phyloP scores from a whole-genome alignment of 1,140 invertebrate species.

The Micrasema longulum region DNA sequence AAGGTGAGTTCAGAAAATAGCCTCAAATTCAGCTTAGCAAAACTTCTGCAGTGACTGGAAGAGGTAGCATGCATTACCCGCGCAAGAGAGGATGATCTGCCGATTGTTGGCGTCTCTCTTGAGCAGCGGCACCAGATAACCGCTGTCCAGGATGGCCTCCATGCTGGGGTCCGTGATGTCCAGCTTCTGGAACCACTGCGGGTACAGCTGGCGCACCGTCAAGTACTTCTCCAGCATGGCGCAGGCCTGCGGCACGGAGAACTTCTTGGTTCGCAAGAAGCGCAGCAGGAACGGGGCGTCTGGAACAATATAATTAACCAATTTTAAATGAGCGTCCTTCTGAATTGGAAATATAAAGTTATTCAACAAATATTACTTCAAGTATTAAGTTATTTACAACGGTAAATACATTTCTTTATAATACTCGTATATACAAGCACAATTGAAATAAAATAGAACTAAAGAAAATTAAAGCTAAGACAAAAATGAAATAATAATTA shows the following conservation, averaged over 20 bases:
- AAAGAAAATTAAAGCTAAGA: too few relatives aligned
- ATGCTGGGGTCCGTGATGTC: conserved; percentile 79
- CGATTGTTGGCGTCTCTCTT: conserved; percentile 80
- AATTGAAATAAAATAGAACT: too few relatives aligned
- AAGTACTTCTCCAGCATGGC: conserved; percentile 88
- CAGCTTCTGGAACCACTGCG: conserved; percentile 85
- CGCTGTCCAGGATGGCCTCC: conserved; percentile 82
- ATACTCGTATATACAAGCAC: too few relatives aligned
- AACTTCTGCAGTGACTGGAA: too few relatives aligned
- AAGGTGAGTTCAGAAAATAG: too few relatives aligned
- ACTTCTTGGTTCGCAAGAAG: conserved; percentile 88
- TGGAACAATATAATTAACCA: conserved; percentile 57
- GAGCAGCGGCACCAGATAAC: conserved; percentile 82
- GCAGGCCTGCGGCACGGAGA: conserved; percentile 84
- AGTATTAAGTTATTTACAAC: too few relatives aligned
- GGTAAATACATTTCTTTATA: too few relatives aligned
- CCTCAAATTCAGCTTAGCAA: too few relatives aligned
- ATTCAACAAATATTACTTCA: too few relatives aligned
- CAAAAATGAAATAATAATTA: too few relatives aligned
- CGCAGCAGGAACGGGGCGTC: conserved; percentile 84
- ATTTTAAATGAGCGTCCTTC: too few relatives aligned
- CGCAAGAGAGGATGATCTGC: conserved; percentile 80
- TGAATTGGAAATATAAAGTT: too few relatives aligned
- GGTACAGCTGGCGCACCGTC: conserved; percentile 82
- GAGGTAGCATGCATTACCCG: conserved; percentile 66